Evolutionary conservation across 2,113 vertebrate species (phyloP), one percentile per base, ranked within the genome.

Genomic region (Alligator sinensis): DNA sequence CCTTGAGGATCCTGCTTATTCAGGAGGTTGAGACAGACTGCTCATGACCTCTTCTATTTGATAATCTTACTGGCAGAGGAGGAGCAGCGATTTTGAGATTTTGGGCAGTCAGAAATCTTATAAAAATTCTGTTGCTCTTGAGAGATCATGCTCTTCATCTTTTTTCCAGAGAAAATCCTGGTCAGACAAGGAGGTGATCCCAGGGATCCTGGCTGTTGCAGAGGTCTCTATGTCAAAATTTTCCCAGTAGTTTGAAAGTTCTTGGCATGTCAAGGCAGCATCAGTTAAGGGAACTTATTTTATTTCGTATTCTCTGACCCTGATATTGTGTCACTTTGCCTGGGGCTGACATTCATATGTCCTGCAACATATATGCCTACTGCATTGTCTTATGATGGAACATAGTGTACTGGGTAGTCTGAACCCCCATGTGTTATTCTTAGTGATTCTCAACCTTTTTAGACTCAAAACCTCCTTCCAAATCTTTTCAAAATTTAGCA

Each of bases 141-240:
- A 2, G 25, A 81, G 34, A 80, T 86, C 25, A 83, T 3, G 2
- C 17, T 79, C 61, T 87, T 85, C 68, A 27, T 87, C 12, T 4
- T 89, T 82, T 17, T 83, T 87, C 60, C 58, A 87, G 60, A 81
- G 89, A 27, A 14, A 74, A 16, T n/a, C 14, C 27, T 83, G 61
- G 30, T 22, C 38, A 74, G 22, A 34, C 19, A 74, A 15, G 70
- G 70, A 47, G 34, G 22, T 74, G 34, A 6, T 74, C 12, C 70
- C 70, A 47, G 24, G 34, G 34, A 7, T 74, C 70, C 70, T 74
- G 70, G 11, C 70, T 74, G 34, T 12, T 38, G 70, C 11, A 30
- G 24, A 47, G 15, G 18, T 24, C 12, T 72, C 21, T 7, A 5
- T 14, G 19, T 72, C 21, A 19, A 38, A 72, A 21, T 7, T 47